These are phyloP conservation scores for Amorpha juglandis DNA, from an alignment of 2,888 invertebrate genomes.

Conservation along the genomic window DNA sequence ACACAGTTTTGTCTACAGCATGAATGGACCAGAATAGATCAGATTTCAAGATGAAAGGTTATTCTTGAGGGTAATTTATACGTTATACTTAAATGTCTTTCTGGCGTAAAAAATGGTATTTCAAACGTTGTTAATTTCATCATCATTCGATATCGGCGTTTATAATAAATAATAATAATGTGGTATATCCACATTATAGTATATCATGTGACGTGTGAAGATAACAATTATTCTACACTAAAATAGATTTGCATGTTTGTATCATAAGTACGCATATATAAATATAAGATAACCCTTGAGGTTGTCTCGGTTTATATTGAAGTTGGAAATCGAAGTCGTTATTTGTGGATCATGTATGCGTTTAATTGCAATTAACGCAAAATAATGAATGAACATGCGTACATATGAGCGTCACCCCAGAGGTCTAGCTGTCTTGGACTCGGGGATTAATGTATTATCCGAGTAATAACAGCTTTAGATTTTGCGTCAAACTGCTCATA, in stretches of 20 bases:
- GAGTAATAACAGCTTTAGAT: not conserved
- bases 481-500: too few species aligned
- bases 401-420: not conserved
- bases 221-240: slow-evolving; percentile 50
- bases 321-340: slow-evolving; percentile 32
- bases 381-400: slow-evolving; percentile 15
- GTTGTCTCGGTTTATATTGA: slow-evolving; percentile 39
- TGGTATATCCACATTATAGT: too few species aligned
- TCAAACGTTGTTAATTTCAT: slow-evolving; percentile 15
- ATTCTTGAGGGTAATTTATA: too few species aligned
- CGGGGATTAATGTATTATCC: slow-evolving; percentile 1
- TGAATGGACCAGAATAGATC: too few species aligned
- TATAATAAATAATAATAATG: slow-evolving; percentile 34
- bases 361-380: slow-evolving; percentile 2
- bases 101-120: not conserved
- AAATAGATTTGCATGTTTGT: slow-evolving; percentile 58
- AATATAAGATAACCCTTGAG: slow-evolving; percentile 60
- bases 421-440: not conserved
- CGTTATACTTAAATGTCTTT: not conserved
- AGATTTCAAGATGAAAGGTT: too few species aligned
- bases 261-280: slow-evolving; percentile 43
- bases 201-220: slow-evolving; percentile 44
- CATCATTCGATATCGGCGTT: not conserved
- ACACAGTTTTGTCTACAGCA: too few species aligned
- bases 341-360: not conserved